phyloP scores from a whole-genome alignment of 2,888 invertebrate species.

The Idaea dimidiata region DNA sequence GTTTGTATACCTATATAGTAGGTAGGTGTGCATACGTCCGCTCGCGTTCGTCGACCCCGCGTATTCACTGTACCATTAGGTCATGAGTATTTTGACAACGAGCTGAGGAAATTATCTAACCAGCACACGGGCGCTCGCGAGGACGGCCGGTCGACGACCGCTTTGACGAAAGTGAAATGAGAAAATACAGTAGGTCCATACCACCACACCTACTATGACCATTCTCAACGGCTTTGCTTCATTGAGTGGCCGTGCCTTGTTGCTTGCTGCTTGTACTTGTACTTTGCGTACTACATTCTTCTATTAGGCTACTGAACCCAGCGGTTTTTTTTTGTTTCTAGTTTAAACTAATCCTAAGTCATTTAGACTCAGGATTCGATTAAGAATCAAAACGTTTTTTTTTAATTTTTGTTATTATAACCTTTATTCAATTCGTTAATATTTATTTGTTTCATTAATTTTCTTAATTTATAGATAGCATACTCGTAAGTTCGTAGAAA shows the following conservation, averaged over 20 bases:
- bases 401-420: no score
- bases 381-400: no score
- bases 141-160: conserved; percentile 72
- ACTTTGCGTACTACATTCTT: conserved; percentile 27
- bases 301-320: no score
- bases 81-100: conserved; percentile 80
- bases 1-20: no score
- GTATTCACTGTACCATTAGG: conserved; percentile 78
- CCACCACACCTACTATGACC: neutral
- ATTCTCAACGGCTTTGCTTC: conserved; percentile 42
- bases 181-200: conserved; percentile 36
- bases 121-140: conserved; percentile 77
- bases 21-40: conserved; percentile 45
- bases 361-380: no score
- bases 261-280: conserved; percentile 25
- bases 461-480: no score
- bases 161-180: conserved; percentile 75
- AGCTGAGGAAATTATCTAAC: conserved; percentile 79
- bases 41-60: conserved; percentile 61
- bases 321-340: no score
- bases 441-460: no score
- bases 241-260: conserved; percentile 33
- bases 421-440: no score
- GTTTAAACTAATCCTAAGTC: no score
- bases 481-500: no score